Evolutionary conservation across 2,888 invertebrate species (phyloP), one percentile per base, ranked within the genome.

Genomic region (Podabrus alpinus): DNA sequence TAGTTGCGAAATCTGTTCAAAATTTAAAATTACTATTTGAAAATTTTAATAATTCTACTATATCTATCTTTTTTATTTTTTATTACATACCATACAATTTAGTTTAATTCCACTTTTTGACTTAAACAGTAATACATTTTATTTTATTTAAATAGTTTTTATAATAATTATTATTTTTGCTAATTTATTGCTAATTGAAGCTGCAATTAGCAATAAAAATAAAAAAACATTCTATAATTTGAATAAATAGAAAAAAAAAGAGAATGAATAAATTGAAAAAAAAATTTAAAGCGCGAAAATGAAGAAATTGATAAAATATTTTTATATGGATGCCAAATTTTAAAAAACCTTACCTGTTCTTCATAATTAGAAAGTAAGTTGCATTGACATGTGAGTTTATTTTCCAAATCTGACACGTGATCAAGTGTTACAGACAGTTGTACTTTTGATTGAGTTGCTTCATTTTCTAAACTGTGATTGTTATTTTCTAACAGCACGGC

Each of bases 401-500:
- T 88, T 86, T 95, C 94, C 62, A 95, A 87, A 80, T 89, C 90
- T 73, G 89, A 85, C 68, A 94, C 89, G 81, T 91, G 90, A 81
- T 90, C 89, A 77, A 90, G 88, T 10, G 92, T 89, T 24, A 90
- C 89, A 9, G 85, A 85, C 60, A 90, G 83, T 83, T 89, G 88
- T 2, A 88, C 88, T 82, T 92, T 92, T 74, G 92, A 92, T 80
- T 94, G 93, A 7, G 91, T 91, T 2, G 94, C 93, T 87, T 94
- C 94, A 79, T 90, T 92, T 86, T 95, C 95, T 79, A 95, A 88
- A 70, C 93, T 93, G 83, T 94, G 94, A 86, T 95, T 95, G 78
- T 92, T 95, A 80, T 91, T 94, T 87, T 95, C 95, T 78, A 95
- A 87, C 75, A 92, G 89, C 69, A 92, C 93, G 3, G 94, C 94